phyloP scores from a whole-genome alignment of 2,888 invertebrate genomes.

The Drosophila quasianomalipes region DNA sequence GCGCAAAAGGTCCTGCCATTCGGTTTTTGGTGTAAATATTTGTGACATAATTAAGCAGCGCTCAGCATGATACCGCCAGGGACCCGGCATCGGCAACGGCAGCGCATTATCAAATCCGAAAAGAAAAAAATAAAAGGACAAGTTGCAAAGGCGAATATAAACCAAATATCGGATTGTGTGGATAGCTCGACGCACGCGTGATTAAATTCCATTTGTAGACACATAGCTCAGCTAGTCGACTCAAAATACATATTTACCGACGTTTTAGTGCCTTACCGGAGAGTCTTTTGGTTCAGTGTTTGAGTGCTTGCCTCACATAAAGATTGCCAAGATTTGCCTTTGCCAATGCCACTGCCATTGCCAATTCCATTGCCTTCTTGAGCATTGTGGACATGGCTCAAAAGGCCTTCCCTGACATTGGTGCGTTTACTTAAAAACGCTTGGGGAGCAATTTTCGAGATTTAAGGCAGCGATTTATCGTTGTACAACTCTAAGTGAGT shows the following conservation, averaged over 20 bases:
- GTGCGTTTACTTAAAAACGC: constrained; percentile 68
- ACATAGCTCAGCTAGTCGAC: constrained; percentile 34
- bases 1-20: constrained; percentile 57
- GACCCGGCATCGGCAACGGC: constrained; percentile 26
- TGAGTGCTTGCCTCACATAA: constrained; percentile 73
- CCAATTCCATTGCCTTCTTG: neutral
- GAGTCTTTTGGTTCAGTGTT: constrained; percentile 32
- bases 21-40: constrained; percentile 75
- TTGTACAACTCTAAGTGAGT: constrained; percentile 58
- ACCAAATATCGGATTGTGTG: constrained; percentile 68
- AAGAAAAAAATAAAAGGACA: constrained; percentile 44
- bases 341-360: neutral
- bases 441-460: constrained; percentile 77
- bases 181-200: constrained; percentile 68
- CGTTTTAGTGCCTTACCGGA: constrained; percentile 63
- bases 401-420: constrained; percentile 49
- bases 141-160: constrained; percentile 67
- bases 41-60: constrained; percentile 78
- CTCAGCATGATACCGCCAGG: constrained; percentile 56
- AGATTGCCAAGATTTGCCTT: constrained; percentile 74
- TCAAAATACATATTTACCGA: constrained; percentile 32
- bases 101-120: constrained; percentile 68
- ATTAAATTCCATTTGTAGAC: constrained; percentile 80
- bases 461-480: constrained; percentile 73
- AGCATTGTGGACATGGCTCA: constrained; percentile 13